phyloP scores from a whole-genome alignment of 2,888 invertebrate genomes.

The Melikaiella ostensackeni region DNA sequence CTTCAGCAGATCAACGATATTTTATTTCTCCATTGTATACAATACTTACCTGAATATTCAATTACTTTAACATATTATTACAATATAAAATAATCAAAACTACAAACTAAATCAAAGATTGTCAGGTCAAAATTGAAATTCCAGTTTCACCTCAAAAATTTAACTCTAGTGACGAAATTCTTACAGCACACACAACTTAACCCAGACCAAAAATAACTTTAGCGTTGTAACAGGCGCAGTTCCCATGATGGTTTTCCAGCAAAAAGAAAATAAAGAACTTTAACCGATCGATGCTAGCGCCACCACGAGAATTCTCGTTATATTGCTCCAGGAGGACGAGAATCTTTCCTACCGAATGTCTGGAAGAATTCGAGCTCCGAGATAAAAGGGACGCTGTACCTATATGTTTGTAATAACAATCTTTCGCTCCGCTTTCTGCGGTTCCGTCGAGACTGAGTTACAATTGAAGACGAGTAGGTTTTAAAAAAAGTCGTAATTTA shows the following conservation, averaged over 20 bases:
- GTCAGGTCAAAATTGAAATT: no score
- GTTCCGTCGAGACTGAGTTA: conserved; percentile 2
- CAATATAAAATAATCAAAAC: no score
- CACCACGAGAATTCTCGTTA: background rate
- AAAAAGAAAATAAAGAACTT: background rate
- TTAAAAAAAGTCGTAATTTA: conserved; percentile 15
- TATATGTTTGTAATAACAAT: conserved; percentile 27
- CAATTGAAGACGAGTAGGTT: conserved; percentile 10
- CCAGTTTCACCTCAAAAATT: no score
- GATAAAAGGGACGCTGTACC: conserved; percentile 3
- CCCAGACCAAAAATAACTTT: background rate
- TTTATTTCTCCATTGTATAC: no score
- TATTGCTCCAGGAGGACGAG: background rate
- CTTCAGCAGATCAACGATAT: no score
- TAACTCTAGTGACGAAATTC: no score
- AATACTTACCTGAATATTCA: no score
- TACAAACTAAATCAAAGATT: no score
- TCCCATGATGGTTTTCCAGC: conserved; percentile 2
- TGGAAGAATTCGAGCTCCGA: conserved; percentile 20
- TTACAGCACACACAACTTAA: no score
- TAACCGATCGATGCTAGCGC: background rate
- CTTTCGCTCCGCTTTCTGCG: background rate
- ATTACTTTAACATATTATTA: no score
- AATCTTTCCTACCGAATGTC: conserved; percentile 4
- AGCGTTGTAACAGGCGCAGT: background rate